Conservation (phyloP, 2,113 vertebrate species). For the Tiliqua scincoides region DNA sequence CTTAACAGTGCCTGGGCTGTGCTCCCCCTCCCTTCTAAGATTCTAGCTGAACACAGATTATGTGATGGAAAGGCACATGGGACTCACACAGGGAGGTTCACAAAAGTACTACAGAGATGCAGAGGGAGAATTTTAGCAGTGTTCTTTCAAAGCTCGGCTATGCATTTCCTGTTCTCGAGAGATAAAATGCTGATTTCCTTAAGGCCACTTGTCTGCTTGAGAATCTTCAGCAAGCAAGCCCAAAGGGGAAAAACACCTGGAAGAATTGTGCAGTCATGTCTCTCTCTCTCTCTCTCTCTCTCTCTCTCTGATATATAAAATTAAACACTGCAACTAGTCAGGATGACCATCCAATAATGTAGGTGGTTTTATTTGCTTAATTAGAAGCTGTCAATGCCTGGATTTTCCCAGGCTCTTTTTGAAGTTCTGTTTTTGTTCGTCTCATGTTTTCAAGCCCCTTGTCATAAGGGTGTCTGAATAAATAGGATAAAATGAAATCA, state of each 20-base stretch:
- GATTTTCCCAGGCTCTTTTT: constrained; percentile 34
- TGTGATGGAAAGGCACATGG: constrained; percentile 42
- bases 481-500: constrained; percentile 24
- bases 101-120: constrained; percentile 36
- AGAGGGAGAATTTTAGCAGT: neutral
- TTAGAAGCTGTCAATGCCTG: constrained; percentile 32
- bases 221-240: neutral
- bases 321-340: constrained; percentile 43
- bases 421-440: constrained; percentile 1
- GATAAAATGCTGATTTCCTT: neutral
- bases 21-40: neutral
- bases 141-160: neutral
- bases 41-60: constrained; percentile 23
- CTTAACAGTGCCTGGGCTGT: neutral
- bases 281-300: constrained; percentile 1
- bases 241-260: neutral
- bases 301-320: neutral
- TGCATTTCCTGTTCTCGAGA: constrained; percentile 28
- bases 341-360: constrained; percentile 38
- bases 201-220: constrained; percentile 6
- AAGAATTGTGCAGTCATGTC: neutral
- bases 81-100: neutral
- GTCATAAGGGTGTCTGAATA: constrained; percentile 32
- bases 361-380: constrained; percentile 49
- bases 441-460: constrained; percentile 5